These are phyloP conservation scores for Heteromurus nitidus DNA, from an alignment of 2,888 invertebrate species.

Conservation along the genomic window DNA sequence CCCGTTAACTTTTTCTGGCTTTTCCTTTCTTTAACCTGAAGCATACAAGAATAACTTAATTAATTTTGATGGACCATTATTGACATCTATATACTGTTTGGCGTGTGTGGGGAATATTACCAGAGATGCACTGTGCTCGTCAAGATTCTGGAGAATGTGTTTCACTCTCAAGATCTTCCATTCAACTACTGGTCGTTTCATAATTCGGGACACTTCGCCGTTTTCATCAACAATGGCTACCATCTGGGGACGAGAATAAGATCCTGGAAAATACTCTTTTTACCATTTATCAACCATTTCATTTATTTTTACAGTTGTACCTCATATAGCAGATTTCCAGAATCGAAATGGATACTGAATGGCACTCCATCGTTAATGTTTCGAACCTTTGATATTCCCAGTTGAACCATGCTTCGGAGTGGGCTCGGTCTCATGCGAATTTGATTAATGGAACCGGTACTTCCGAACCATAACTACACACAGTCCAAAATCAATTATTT, in stretches of 20 bases:
- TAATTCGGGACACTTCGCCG: conserved; percentile 5
- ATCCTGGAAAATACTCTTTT: background rate
- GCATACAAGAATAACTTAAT: background rate
- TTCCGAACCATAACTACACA: conserved; percentile 63
- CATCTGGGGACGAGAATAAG: conserved; percentile 13
- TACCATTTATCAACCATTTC: background rate
- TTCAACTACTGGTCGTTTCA: conserved; percentile 20
- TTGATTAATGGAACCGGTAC: conserved; percentile 38
- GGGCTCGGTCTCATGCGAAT: conserved; percentile 59
- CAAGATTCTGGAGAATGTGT: conserved; percentile 15
- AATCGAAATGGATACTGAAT: conserved; percentile 66
- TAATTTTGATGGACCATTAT: background rate
- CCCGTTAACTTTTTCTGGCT: background rate
- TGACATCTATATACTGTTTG: background rate
- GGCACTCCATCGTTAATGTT: conserved; percentile 64
- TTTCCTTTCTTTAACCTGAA: background rate
- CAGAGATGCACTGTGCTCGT: background rate
- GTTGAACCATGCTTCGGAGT: conserved; percentile 60
- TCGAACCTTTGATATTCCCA: conserved; percentile 44
- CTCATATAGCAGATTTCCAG: conserved; percentile 54
- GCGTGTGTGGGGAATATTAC: background rate
- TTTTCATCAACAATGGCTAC: conserved; percentile 33
- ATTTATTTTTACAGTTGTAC: conserved; percentile 10
- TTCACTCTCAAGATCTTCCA: conserved; percentile 13
- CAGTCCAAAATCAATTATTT: background rate